Evolutionary conservation across 2,113 vertebrate genomes (phyloP).

Genomic region (Myotis brandtii): DNA sequence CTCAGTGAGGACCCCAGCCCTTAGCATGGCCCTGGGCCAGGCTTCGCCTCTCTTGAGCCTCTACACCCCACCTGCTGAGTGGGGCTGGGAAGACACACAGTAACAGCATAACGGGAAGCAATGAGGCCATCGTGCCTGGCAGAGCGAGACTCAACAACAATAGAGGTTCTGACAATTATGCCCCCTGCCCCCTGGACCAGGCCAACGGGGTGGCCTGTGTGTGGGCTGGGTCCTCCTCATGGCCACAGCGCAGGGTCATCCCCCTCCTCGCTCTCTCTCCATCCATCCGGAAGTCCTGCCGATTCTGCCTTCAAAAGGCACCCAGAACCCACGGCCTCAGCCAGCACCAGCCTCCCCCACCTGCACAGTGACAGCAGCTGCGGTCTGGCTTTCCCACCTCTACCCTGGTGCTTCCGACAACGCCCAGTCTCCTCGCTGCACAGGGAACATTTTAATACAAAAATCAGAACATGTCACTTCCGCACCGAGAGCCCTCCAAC

Average conservation of each 20-base stretch:
- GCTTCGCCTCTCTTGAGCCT: too few relatives aligned
- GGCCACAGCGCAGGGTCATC: not conserved
- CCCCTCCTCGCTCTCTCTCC: not conserved
- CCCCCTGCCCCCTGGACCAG: not conserved
- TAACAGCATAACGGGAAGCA: not conserved
- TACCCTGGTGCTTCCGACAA: not conserved
- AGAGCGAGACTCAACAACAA: too few relatives aligned
- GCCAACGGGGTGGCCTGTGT: rapidly evolving
- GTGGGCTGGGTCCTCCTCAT: rapidly evolving
- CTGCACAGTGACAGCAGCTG: not conserved
- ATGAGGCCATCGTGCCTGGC: rapidly evolving
- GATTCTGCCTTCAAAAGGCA: not conserved
- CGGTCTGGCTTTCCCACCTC: rapidly evolving
- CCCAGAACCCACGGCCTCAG: not conserved
- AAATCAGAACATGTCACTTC: not conserved
- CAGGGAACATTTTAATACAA: too few relatives aligned
- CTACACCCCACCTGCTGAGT: rapidly evolving
- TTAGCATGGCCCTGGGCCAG: rapidly evolving
- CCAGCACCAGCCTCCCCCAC: too few relatives aligned
- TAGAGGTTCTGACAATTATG: rapidly evolving
- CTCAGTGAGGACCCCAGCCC: not conserved
- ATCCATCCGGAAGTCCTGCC: not conserved
- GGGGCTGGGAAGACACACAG: not conserved
- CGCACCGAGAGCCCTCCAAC: not conserved
- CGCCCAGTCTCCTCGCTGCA: not conserved